Evolutionary conservation across 2,888 invertebrate genomes (phyloP), one percentile per base, ranked within the genome.

Genomic region (Xiphydria camelus): DNA sequence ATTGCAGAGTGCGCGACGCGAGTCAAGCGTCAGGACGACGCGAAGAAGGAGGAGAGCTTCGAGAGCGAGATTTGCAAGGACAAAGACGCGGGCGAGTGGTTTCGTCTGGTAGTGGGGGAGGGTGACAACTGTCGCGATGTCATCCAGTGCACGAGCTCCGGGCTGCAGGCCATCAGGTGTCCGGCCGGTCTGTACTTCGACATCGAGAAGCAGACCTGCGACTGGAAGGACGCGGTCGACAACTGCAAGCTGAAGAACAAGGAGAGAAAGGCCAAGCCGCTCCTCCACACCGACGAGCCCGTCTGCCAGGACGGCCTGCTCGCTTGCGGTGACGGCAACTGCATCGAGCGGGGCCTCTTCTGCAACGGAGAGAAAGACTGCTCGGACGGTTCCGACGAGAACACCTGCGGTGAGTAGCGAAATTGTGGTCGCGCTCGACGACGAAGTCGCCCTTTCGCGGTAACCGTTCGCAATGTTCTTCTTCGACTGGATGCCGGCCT

Each of bases 11-110:
- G 76, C 65, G 77, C 79, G 62, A 73, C 72, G 56, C 82, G 88
- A 68, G 82, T 82, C 66, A 82, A 83, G 77, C 81, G 87, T 66
- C 88, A 88, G 73, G 83, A 86, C 31, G 85, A 87, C 51, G 85
- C 83, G 18, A 90, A 91, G 78, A 91, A 91, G 79, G 91, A 91
- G 66, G 92, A 92, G 66, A 89, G 87, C 76, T 88, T 91, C 77
- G 92, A 93, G 77, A 84, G 81, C 71, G 93, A 92, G 77, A 83
- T 94, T 62, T 94, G 94, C 81, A 91, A 91, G 82, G 91, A 91
- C 80, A 93, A 92, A 81, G 93, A 92, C 79, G 93, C 94, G 39
- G 93, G 93, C 55, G 94, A 94, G 79, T 94, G 93, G 93, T 94
- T 94, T 82, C 86, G 94, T 70, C 80, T 94, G 72, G 89, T 90